A percentile compares a stretch with the other conserved stretches of the same genome.
Conservation (phyloP, 2,113 vertebrate genomes). For the Melospiza melodia region DNA sequence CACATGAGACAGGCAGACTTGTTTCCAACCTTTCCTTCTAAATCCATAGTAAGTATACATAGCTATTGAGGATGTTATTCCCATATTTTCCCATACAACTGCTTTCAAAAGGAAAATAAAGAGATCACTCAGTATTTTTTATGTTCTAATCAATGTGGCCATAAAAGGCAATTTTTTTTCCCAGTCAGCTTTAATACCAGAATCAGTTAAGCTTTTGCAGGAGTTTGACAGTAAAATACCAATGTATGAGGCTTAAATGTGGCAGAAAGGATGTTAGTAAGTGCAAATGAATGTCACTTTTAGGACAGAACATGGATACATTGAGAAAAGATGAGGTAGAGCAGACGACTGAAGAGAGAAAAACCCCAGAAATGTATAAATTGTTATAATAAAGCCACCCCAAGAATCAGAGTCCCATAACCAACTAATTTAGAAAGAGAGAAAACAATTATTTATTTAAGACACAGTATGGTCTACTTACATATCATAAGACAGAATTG, state of each 20-base stretch:
- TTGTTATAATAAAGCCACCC: conserved; percentile 44
- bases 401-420: conserved; percentile 71
- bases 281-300: conserved; percentile 65
- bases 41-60: not conserved
- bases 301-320: conserved; percentile 66
- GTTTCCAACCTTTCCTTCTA: not conserved
- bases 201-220: conserved; percentile 2
- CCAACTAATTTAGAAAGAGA: conserved; percentile 71
- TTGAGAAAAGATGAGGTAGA: conserved; percentile 55
- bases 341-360: conserved; percentile 42
- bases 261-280: conserved; percentile 65
- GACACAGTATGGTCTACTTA: conserved; percentile 77
- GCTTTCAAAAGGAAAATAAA: not conserved
- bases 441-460: conserved; percentile 76
- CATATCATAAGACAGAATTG: conserved; percentile 75
- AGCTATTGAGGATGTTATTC: not conserved
- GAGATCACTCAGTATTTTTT: not conserved
- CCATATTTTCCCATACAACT: not conserved
- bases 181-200: not conserved
- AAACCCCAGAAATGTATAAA: not conserved
- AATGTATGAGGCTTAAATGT: conserved; percentile 14
- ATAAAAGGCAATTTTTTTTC: not conserved
- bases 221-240: not conserved
- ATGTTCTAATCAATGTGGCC: not conserved
- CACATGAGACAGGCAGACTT: not conserved